Base-by-base conservation (phyloP, 2,888 invertebrate species). In the Machimus atricapillus region DNA sequence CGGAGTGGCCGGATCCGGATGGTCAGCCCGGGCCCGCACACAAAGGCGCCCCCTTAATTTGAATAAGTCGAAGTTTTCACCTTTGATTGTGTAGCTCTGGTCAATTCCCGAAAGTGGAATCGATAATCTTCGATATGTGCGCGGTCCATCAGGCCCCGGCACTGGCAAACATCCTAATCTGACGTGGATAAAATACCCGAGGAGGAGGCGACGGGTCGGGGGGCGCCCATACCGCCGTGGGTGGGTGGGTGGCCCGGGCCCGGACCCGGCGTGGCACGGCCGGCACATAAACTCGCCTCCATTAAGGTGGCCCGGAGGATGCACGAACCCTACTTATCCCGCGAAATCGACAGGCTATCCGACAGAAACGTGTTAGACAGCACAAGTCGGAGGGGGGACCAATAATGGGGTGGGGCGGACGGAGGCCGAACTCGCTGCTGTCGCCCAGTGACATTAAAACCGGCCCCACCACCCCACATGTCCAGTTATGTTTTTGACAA, bases 51-150 rank as follows among this genome's bases (percentile, higher is more conserved):
- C 77, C n/a, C 79, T 46, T 46, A 46, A 46, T 83, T 83, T 73
- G 66, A 58, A 66, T 83, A 66, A 83, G 58, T 37, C n/a, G 58
- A 66, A 40, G 83, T 83, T 73, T 83, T 40, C 73, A 73, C 83
- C 73, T 83, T 83, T 66, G 66, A 66, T 73, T 88, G 88, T 88
- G 88, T 89, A 87, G 88, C 87, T 86, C 88, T 89, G 89, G 88
- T 89, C 89, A 89, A 87, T 89, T 88, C 88, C 88, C 87, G 87
- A 89, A 89, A 89, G 88, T 87, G 87, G 86, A 89, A 89, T 89
- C 89, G 89, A 89, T 89, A 89, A 89, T 89, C 89, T 89, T 89
- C 89, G 89, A 89, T 89, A 89, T 89, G 89, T 89, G 89, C 88
- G 89, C 89, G 89, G 88, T 87, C 88, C 86, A 88, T 83, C 83